Conservation (phyloP, 2,113 vertebrate species). For the Cochlearius cochlearius region DNA sequence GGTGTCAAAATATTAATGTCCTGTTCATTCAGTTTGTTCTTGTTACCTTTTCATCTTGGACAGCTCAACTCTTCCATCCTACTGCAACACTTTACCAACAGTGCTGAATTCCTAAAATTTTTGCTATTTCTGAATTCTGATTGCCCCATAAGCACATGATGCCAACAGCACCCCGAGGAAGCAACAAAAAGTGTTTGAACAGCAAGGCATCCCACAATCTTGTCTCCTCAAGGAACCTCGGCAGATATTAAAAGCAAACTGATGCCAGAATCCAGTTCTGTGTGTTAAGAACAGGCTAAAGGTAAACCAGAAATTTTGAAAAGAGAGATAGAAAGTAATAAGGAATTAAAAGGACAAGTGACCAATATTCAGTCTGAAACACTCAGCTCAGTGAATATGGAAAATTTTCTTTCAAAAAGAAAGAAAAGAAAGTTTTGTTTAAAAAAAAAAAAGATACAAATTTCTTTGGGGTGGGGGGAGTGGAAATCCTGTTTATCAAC, state of each 20-base stretch:
- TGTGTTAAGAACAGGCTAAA: neutral
- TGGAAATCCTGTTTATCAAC: neutral
- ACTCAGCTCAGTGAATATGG: neutral
- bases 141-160: neutral
- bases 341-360: neutral
- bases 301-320: neutral
- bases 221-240: neutral
- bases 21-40: neutral
- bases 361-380: neutral
- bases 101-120: neutral
- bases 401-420: neutral
- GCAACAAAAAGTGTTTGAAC: neutral
- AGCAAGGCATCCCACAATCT: neutral
- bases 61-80: neutral
- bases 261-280: neutral
- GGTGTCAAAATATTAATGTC: neutral
- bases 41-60: neutral
- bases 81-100: neutral
- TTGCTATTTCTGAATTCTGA: neutral
- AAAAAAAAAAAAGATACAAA: neutral
- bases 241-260: neutral
- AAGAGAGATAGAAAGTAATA: neutral
- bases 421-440: neutral
- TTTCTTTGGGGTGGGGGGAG: neutral
- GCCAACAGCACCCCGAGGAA: neutral